These are phyloP conservation scores for Galeopsomyia nigrocyanea DNA, from an alignment of 2,888 invertebrate genomes.

Conservation along the genomic window DNA sequence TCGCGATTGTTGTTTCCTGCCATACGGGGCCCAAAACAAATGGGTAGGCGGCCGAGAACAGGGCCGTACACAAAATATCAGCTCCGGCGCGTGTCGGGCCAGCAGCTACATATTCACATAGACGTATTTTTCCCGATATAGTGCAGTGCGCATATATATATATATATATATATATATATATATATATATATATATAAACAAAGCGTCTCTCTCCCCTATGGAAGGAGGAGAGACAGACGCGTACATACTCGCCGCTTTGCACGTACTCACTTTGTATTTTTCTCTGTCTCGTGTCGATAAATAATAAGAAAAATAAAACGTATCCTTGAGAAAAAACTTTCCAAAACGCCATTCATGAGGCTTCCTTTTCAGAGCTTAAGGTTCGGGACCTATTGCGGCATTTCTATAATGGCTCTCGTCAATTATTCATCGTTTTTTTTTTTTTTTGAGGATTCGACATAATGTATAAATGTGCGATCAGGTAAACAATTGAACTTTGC, in stretches of 20 bases:
- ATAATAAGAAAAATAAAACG: conserved; percentile 6
- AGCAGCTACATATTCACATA: not conserved
- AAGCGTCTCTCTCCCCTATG: not conserved
- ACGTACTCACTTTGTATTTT: conserved; percentile 21
- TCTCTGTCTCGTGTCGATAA: too few relatives aligned
- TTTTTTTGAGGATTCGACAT: too few relatives aligned
- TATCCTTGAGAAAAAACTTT: conserved; percentile 20
- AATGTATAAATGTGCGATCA: too few relatives aligned
- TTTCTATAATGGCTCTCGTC: too few relatives aligned
- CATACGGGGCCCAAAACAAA: conserved; percentile 11
- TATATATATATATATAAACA: not conserved
- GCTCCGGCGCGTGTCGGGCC: too few relatives aligned
- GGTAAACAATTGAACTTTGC: too few relatives aligned
- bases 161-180: not conserved
- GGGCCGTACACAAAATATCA: too few relatives aligned
- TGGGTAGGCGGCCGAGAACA: too few relatives aligned
- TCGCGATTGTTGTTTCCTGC: not conserved
- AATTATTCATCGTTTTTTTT: too few relatives aligned
- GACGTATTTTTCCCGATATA: not conserved
- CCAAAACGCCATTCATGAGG: too few relatives aligned
- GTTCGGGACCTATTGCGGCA: too few relatives aligned
- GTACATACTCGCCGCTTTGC: conserved; percentile 25
- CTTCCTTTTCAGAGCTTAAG: too few relatives aligned
- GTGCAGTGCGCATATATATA: conserved; percentile 4
- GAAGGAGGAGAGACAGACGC: conserved; percentile 8